Base-by-base conservation (phyloP, 2,113 vertebrate species). In the Periophthalmus modestus region DNA sequence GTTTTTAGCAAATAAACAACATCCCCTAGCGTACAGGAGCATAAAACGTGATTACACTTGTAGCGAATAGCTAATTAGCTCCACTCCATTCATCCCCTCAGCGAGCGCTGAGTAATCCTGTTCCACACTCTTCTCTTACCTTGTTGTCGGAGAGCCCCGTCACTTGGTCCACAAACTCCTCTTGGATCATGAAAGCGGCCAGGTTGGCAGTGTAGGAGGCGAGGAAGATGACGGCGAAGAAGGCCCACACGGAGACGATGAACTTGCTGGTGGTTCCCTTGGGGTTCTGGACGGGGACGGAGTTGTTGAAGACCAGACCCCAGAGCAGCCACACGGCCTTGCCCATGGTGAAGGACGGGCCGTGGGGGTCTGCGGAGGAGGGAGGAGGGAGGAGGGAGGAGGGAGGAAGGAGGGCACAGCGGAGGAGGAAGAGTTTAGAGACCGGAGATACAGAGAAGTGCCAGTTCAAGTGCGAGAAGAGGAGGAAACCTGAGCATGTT, bases 181-280 rank as follows among this genome's bases (percentile, higher is more conserved):
- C 97, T 91, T 99, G 98, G 93, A 99, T 99, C 98, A 98, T 99
- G 93, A 99, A 99, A 90, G 98, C 98, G 16, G 98, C 98, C 92
- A 99, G 92, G 89, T 28, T 28, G 28, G 28, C 28, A 28, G 28
- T 28, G 92, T 99, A 99, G 92, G 97, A 98, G 92, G 98, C 98
- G 93, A 99, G 93, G 90, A 99, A 99, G 91, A 99, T 99, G 94
- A 99, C 98, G 82, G 98, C 98, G 33, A 99, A 99, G 93, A 99
- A 99, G 93, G 98, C 98, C 98, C 97, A 99, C 47, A 99, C 96
- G 0, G 98, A 99, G 80, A 99, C 98, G 82, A 99, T 99, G 90
- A 99, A 98, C 92, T 99, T 99, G 88, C 97, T 98, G 63, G 98
- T 99, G 0, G 97, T 98, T 18, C 98, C 98, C 79, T 96, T 97